Percentiles rank a stretch among this genome's conserved stretches.
Conservation (phyloP, 2,888 invertebrate genomes). For the Lithophane semibrunnea region DNA sequence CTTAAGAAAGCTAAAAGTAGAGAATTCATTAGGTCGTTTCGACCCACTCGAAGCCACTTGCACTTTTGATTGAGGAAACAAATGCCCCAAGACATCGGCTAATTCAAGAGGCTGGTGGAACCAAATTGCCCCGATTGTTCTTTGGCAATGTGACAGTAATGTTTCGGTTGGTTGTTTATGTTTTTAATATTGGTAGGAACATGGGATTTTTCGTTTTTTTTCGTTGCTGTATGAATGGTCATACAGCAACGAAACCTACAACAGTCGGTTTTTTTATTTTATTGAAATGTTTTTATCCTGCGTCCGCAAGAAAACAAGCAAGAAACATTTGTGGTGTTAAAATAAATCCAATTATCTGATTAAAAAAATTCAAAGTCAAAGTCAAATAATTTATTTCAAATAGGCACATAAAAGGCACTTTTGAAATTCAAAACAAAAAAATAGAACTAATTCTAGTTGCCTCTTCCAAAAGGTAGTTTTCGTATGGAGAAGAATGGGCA, state of each 20-base stretch:
- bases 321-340: not conserved
- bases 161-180: constrained; percentile 69
- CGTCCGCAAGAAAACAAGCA: not conserved
- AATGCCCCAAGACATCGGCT: constrained; percentile 83
- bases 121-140: constrained; percentile 83
- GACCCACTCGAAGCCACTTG: constrained; percentile 84
- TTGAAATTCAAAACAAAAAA: too few relatives aligned
- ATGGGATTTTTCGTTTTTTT: not conserved
- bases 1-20: constrained; percentile 76
- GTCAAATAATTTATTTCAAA: too few relatives aligned
- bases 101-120: constrained; percentile 82
- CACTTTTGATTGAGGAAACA: constrained; percentile 89
- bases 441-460: too few relatives aligned
- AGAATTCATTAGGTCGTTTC: constrained; percentile 88
- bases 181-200: constrained; percentile 52
- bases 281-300: not conserved
- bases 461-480: too few relatives aligned
- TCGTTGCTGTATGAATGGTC: not conserved
- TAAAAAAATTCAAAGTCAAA: too few relatives aligned
- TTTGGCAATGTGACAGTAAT: constrained; percentile 74
- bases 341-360: not conserved
- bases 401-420: too few relatives aligned
- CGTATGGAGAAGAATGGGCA: too few relatives aligned
- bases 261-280: not conserved
- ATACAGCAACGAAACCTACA: not conserved